phyloP scores from a whole-genome alignment of 2,113 vertebrate species.

The Mellivora capensis region DNA sequence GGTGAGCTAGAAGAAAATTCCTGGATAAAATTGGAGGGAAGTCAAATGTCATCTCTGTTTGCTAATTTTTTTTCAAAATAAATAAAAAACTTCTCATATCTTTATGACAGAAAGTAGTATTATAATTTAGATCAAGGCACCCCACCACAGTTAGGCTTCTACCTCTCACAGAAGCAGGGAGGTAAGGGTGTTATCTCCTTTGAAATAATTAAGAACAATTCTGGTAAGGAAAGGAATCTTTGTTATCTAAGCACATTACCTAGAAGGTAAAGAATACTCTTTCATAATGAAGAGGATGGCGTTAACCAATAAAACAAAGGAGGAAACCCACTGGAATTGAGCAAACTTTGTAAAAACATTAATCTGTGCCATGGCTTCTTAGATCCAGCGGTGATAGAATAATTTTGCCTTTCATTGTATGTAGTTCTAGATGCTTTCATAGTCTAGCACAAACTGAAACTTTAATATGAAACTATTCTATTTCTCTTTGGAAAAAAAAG shows the following conservation, averaged over 20 bases:
- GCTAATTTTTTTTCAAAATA: neutral
- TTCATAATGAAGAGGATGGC: neutral
- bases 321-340: neutral
- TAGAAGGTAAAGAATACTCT: neutral
- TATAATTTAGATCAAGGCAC: neutral
- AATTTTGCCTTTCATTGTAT: neutral
- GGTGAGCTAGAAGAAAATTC: neutral
- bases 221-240: neutral
- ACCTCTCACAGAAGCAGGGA: neutral
- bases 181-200: neutral
- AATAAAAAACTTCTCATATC: neutral
- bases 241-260: neutral
- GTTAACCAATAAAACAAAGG: neutral
- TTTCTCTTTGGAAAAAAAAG: neutral
- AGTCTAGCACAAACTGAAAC: neutral
- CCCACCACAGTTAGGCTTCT: neutral
- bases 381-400: neutral
- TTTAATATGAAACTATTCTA: neutral
- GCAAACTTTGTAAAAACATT: neutral
- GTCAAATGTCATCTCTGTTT: neutral
- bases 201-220: neutral
- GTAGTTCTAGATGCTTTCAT: neutral
- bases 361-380: neutral
- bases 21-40: fast-evolving
- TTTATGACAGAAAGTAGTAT: neutral